Base-by-base conservation (phyloP, 1,140 invertebrate genomes). In the Diorhabda elongata region DNA sequence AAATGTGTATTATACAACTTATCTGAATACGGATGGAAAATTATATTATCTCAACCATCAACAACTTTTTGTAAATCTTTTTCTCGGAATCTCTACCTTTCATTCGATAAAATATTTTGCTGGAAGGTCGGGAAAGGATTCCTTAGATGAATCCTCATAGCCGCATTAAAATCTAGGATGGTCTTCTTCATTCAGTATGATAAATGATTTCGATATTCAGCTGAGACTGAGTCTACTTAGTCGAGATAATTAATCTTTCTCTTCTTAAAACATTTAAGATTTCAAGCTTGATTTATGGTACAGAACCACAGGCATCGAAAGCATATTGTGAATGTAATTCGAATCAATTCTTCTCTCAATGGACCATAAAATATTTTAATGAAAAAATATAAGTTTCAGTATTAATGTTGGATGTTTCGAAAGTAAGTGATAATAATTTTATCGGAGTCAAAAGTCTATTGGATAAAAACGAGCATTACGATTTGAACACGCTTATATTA, bases 191-290 rank as follows among this genome's bases (percentile, higher is more conserved):
- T 52, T 8, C 2, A n/a, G 47, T n/a, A 52, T 3, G 47, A 52
- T 52, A 52, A 52, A 52, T 52, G 6, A 52, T 52, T 8, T 6
- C n/a, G n/a, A 52, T 52, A n/a, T 6, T 52, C n/a, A 3, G 3
- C 47, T 52, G 47, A 52, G 47, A 52, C 47, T 52, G 3, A 52
- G 6, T 52, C n/a, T n/a, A n/a, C 47, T 52, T 52, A 52, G 47
- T 52, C n/a, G 6, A n/a, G 47, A 52, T 52, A 52, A 52, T 52
- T 52, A 52, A 52, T 52, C 47, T 52, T 52, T 52, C n/a, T n/a
- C 47, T 52, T 52, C 6, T 52, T 8, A 52, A 52, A 52, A 52
- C 47, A 52, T 6, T 52, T 52, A 52, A 52, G 47, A 52, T 52
- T 6, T 8, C 47, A n/a, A 6, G 47, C 6, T 52, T 8, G 47